A percentile compares a stretch with the other conserved stretches of the same genome.
These are phyloP conservation scores for Pungitius pungitius DNA, from an alignment of 2,113 vertebrate species.

Conservation along the genomic window DNA sequence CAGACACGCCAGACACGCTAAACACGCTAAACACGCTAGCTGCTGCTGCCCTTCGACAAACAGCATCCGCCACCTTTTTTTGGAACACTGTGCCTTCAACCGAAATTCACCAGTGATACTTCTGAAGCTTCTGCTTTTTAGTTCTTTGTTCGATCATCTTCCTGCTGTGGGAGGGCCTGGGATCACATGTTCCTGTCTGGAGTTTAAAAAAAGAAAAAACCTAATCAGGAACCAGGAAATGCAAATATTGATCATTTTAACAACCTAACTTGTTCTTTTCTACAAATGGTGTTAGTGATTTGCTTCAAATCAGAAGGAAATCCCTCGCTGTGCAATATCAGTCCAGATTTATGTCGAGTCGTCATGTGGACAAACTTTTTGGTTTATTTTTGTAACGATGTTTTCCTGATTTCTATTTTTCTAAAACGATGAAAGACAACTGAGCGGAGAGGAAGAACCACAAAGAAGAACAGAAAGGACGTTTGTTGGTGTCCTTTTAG, in stretches of 20 bases:
- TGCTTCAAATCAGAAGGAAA: slow-evolving; percentile 66
- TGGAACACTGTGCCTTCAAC: slow-evolving; percentile 78
- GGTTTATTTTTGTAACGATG: slow-evolving; percentile 80
- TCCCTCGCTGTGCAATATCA: slow-evolving; percentile 76
- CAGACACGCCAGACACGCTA: background rate
- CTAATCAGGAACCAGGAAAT: slow-evolving; percentile 26
- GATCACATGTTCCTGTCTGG: slow-evolving; percentile 36
- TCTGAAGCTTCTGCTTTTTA: slow-evolving; percentile 26
- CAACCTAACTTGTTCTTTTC: slow-evolving; percentile 41
- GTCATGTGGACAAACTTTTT: slow-evolving; percentile 67
- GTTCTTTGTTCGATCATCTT: slow-evolving; percentile 17
- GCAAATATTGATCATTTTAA: slow-evolving; percentile 37
- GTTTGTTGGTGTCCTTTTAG: slow-evolving; percentile 29
- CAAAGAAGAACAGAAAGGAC: slow-evolving; percentile 1
- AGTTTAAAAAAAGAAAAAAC: background rate
- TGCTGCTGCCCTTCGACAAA: slow-evolving; percentile 44
- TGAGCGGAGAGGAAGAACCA: background rate
- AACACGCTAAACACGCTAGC: slow-evolving; percentile 2
- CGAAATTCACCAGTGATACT: slow-evolving; percentile 60
- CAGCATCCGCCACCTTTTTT: slow-evolving; percentile 46
- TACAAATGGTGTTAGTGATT: slow-evolving; percentile 58
- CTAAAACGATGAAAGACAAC: slow-evolving; percentile 60
- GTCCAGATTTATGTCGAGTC: slow-evolving; percentile 59
- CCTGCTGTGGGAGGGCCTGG: slow-evolving; percentile 48
- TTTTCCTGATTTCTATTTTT: slow-evolving; percentile 82